Evolutionary conservation across 2,797 vertebrate species (phyloP), one percentile per base, ranked within the genome.

Genomic region (Thamnophis elegans): DNA sequence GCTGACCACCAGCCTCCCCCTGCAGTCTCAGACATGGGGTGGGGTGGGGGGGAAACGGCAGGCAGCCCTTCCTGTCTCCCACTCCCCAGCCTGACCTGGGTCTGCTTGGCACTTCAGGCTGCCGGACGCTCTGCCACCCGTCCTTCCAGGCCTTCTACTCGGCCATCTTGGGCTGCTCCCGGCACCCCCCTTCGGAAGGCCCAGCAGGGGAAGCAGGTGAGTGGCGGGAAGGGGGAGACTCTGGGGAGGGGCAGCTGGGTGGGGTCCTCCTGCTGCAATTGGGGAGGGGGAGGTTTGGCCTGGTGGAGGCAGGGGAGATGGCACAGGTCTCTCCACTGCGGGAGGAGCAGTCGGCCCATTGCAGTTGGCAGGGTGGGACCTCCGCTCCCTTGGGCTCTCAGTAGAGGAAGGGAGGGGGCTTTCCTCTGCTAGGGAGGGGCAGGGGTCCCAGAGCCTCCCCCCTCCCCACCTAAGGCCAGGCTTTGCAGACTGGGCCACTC

Each of bases 91-190:
- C 82, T 86, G 56, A 51, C 51, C 68, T 20, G 32, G 68, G 16
- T 20, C 6, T 20, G 68, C 7, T 73, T 73, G 8, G 68, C 36
- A 7, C 32, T 12, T 36, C 53, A 56, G 53, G 92, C 36, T 2
- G 36, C 28, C 85, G 85, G 9, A 87, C 55, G 0, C 85, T 90
- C 2, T 53, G 54, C 42, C 89, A 87, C 2, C 92, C 89, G 0
- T 90, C 92, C 32, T 54, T 78, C 92, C 85, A 88, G 47, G 2
- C 20, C 0, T 60, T 92, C 78, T 92, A 86, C 60, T 5, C 47
- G 0, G 73, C 91, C 1, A 5, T 28, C 65, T 54, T 56, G 8
- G 0, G 26, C 62, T 26, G 1, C 20, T 26, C 16, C 18, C 1
- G 2, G 1, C 73, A 3, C 3, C 12, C 73, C 5, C 6, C 58